Conservation (phyloP, 2,113 vertebrate species). For the Chaetops frenatus region DNA sequence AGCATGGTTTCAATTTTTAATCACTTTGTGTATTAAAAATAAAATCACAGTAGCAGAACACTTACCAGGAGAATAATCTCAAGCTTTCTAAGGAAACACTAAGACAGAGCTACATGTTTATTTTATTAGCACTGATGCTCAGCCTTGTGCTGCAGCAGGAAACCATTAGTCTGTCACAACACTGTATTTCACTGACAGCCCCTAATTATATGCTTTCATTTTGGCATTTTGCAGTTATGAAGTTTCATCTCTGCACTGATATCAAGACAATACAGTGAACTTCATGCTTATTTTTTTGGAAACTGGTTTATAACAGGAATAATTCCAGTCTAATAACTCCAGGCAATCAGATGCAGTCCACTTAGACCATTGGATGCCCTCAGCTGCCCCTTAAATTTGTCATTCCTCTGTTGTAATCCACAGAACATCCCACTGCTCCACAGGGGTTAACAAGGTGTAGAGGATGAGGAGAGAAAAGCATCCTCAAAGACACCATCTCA, state of each 20-base stretch:
- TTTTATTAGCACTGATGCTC: slow-evolving; percentile 28
- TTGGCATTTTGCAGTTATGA: neutral
- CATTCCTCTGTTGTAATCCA: neutral
- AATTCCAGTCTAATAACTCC: neutral
- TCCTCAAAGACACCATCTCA: neutral
- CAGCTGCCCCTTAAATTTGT: neutral
- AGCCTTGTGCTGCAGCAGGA: slow-evolving; percentile 13
- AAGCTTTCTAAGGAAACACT: slow-evolving; percentile 22
- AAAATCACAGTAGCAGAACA: slow-evolving; percentile 26
- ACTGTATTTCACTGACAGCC: neutral
- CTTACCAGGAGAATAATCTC: slow-evolving; percentile 1
- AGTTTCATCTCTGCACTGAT: neutral
- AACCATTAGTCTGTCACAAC: slow-evolving; percentile 37
- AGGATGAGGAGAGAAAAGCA: neutral
- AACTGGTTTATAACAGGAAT: neutral
- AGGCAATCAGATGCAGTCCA: neutral
- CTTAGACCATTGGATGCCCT: neutral
- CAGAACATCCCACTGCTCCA: neutral
- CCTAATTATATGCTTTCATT: neutral
- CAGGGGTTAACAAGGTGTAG: neutral
- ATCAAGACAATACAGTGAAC: neutral
- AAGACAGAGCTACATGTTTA: slow-evolving; percentile 16
- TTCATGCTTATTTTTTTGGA: neutral
- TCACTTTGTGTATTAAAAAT: neutral
- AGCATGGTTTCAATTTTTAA: slow-evolving; percentile 44